Base-by-base conservation (phyloP, 1,140 invertebrate species). In the Macrobrachium rosenbergii region DNA sequence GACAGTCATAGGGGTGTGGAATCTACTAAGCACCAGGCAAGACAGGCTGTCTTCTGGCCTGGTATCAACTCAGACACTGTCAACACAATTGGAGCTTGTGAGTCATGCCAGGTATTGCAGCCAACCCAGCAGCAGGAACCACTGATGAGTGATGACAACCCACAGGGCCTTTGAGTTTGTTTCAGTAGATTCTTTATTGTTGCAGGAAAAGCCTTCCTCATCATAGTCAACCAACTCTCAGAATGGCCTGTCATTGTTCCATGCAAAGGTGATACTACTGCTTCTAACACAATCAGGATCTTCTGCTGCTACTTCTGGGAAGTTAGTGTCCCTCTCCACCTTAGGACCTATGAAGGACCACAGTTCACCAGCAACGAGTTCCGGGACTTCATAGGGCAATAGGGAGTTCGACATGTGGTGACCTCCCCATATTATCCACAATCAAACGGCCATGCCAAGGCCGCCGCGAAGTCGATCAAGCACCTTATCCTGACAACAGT, bases 1-100 rank as follows among this genome's bases (percentile, higher is more conserved):
- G 75, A 77, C 28, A 77, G 75, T 37, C 75, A 43, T 45, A 5
- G 75, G n/a, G 75, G 75, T 37, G 43, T 77, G 1, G 43, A 45
- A 58, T 2, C 43, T 2, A 77, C 52, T 12, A 77, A 45, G 75
- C 37, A 37, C 10, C 5, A 37, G n/a, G 43, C 75, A 58, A 37
- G n/a, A 14, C 75, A 45, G 52, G n/a, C 75, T 16, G n/a, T n/a
- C n/a, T n/a, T n/a, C n/a, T n/a, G n/a, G n/a, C n/a, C n/a, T n/a
- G n/a, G n/a, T n/a, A n/a, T 23, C 10, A 10, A 73, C 21, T 23
- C 69, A 5, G 69, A 73, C 21, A 17, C 21, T 37, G 10, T 5
- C 17, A n/a, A 14, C 10, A 73, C 12, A 16, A n/a, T 73, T 5
- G 2, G 21, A 14, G 69, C 17, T 43, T 73, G 69, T 73, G 21